These are phyloP conservation scores for Magallana gigas DNA, from an alignment of 1,140 invertebrate species.

Conservation along the genomic window DNA sequence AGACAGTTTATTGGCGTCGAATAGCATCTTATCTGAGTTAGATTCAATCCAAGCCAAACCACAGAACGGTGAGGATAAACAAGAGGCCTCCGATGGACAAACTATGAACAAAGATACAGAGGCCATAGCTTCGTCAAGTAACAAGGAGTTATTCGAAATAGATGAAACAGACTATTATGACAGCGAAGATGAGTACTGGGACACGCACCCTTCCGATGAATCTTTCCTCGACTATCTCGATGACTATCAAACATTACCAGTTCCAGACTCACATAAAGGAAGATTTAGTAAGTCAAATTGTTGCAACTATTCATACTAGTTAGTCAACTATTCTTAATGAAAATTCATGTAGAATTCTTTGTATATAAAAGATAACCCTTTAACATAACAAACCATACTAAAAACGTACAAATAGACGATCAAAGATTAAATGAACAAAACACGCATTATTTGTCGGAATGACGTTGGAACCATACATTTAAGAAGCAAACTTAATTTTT, in stretches of 20 bases:
- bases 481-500: too few species aligned
- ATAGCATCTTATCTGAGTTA: background rate
- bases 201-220: background rate
- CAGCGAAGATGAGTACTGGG: background rate
- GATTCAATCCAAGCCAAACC: background rate
- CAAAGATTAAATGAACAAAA: too few species aligned
- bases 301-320: background rate
- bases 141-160: background rate
- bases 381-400: too few species aligned
- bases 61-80: background rate
- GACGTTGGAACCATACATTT: too few species aligned
- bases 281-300: background rate
- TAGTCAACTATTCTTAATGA: too few species aligned
- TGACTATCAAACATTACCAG: background rate
- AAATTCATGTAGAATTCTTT: too few species aligned
- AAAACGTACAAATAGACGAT: too few species aligned
- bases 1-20: background rate
- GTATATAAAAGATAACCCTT: too few species aligned
- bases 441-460: too few species aligned
- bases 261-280: background rate
- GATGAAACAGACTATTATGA: background rate
- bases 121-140: too few species aligned
- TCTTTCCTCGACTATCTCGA: background rate
- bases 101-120: background rate
- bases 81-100: background rate